These are phyloP conservation scores for Drosophila antonietae DNA, from an alignment of 2,888 invertebrate species.

Conservation along the genomic window DNA sequence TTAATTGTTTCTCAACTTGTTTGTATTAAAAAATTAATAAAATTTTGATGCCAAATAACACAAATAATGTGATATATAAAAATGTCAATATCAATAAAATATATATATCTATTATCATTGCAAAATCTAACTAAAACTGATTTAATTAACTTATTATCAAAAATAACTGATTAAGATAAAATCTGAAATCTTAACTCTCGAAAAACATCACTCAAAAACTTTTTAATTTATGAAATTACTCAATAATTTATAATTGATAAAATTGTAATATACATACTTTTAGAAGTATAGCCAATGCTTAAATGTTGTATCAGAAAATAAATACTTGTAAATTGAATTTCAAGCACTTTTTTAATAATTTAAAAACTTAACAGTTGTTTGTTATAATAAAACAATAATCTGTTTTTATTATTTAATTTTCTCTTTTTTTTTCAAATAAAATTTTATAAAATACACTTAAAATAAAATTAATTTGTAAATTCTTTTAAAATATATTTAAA, in stretches of 20 bases:
- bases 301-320: not conserved
- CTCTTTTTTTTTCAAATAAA: not conserved
- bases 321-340: not conserved
- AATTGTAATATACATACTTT: not conserved
- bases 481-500: not conserved
- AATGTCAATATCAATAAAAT: not conserved
- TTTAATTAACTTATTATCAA: not conserved
- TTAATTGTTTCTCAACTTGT: slow-evolving; percentile 9
- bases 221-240: not conserved
- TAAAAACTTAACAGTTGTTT: too few species aligned
- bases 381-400: not conserved
- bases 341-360: not conserved
- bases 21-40: not conserved
- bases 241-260: not conserved
- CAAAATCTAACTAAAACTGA: not conserved
- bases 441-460: not conserved
- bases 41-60: not conserved
- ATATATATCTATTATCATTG: not conserved
- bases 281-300: not conserved
- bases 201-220: not conserved
- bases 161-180: too few species aligned
- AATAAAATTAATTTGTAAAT: not conserved
- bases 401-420: not conserved
- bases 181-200: too few species aligned
- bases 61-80: not conserved